phyloP scores from a whole-genome alignment of 2,888 invertebrate species.

The Oeneis ivallda region DNA sequence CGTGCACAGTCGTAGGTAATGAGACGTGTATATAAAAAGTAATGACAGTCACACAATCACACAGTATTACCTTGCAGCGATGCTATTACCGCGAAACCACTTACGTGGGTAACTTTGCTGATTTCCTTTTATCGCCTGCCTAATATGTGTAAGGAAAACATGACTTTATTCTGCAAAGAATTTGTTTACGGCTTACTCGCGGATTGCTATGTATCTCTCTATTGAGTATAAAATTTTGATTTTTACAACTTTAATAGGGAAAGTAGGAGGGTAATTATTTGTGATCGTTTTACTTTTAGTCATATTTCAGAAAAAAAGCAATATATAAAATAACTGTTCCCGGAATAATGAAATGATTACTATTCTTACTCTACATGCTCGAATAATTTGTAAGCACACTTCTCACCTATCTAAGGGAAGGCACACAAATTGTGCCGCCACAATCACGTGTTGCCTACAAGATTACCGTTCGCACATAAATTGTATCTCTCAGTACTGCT shows the following conservation, averaged over 20 bases:
- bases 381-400: background rate
- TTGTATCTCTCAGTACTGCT: conserved; percentile 14
- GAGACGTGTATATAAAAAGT: conserved; percentile 53
- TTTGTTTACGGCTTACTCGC: conserved; percentile 4
- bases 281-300: no score
- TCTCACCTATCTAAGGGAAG: background rate
- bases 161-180: conserved; percentile 19
- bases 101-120: conserved; percentile 38
- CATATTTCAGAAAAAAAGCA: no score
- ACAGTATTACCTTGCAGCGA: conserved; percentile 48
- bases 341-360: no score
- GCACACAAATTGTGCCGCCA: conserved; percentile 2
- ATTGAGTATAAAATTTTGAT: no score
- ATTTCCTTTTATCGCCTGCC: conserved; percentile 34
- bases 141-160: conserved; percentile 36
- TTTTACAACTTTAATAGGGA: no score
- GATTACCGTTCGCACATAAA: conserved; percentile 19
- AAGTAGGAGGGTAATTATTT: no score
- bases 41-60: conserved; percentile 55
- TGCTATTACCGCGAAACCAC: conserved; percentile 36
- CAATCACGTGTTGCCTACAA: conserved; percentile 9
- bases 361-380: background rate
- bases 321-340: no score
- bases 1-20: conserved; percentile 34
- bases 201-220: background rate